Conservation (phyloP, 2,888 invertebrate species). For the Cephus rjabovi region DNA sequence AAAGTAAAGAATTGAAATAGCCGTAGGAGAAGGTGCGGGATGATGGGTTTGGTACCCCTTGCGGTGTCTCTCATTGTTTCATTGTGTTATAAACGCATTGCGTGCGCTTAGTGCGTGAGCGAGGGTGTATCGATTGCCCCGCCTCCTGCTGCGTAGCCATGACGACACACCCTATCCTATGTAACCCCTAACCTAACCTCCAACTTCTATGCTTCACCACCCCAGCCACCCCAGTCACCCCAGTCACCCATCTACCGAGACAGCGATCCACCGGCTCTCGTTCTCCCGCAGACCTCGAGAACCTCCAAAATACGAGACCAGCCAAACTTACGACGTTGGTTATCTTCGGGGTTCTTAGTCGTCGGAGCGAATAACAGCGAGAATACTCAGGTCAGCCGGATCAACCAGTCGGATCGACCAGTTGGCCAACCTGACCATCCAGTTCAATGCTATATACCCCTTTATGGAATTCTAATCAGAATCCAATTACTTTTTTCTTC, state of each 20-base stretch:
- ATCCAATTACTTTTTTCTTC: neutral
- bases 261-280: neutral
- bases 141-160: constrained; percentile 72
- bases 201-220: constrained; percentile 45
- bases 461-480: neutral
- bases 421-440: neutral
- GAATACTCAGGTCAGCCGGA: neutral
- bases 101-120: constrained; percentile 69
- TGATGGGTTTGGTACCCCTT: neutral
- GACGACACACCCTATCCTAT: constrained; percentile 68
- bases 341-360: neutral
- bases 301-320: neutral
- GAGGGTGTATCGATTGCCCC: constrained; percentile 81
- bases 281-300: neutral
- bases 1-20: neutral
- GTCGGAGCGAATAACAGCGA: neutral
- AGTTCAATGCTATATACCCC: neutral
- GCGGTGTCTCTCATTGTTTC: constrained; percentile 47
- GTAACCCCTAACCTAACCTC: constrained; percentile 60
- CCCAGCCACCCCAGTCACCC: neutral
- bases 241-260: neutral
- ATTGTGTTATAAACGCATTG: constrained; percentile 61
- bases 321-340: neutral
- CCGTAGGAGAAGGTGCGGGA: neutral
- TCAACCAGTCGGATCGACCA: neutral